Conservation (phyloP, 2,888 invertebrate species). For the Apamea crenata region DNA sequence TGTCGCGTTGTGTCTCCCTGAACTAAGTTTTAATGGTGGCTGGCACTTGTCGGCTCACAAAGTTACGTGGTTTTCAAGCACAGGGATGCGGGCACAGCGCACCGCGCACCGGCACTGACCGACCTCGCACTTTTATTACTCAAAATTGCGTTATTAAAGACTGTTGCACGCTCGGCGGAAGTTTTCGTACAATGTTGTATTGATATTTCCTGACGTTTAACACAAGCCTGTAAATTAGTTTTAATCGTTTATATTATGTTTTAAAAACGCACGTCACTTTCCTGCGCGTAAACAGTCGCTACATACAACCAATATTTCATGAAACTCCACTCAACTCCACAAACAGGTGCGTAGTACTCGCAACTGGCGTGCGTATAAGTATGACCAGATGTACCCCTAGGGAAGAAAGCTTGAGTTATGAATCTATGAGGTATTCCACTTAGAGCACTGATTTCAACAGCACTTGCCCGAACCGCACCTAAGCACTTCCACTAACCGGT, state of each 20-base stretch:
- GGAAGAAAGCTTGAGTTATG: background rate
- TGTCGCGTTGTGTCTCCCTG: conserved; percentile 58
- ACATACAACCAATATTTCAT: background rate
- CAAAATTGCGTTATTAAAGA: conserved; percentile 59
- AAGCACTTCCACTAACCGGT: too few relatives aligned
- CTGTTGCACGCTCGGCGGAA: conserved; percentile 27
- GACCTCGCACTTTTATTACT: conserved; percentile 57
- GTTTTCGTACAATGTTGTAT: conserved; percentile 42
- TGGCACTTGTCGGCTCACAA: conserved; percentile 74
- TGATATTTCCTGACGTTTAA: conserved; percentile 40
- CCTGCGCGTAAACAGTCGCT: background rate
- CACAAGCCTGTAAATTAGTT: conserved; percentile 2
- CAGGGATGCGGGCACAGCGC: conserved; percentile 73
- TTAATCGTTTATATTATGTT: conserved; percentile 10
- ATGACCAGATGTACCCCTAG: background rate
- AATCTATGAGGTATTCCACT: background rate
- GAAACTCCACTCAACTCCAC: background rate
- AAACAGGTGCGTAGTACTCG: background rate
- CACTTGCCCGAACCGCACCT: too few relatives aligned
- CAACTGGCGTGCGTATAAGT: background rate
- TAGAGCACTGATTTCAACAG: too few relatives aligned
- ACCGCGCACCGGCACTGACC: conserved; percentile 39
- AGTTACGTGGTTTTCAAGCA: conserved; percentile 71
- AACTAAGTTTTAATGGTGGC: conserved; percentile 81
- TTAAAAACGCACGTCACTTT: background rate